Conservation (phyloP, 2,113 vertebrate species). For the Plectropomus leopardus region DNA sequence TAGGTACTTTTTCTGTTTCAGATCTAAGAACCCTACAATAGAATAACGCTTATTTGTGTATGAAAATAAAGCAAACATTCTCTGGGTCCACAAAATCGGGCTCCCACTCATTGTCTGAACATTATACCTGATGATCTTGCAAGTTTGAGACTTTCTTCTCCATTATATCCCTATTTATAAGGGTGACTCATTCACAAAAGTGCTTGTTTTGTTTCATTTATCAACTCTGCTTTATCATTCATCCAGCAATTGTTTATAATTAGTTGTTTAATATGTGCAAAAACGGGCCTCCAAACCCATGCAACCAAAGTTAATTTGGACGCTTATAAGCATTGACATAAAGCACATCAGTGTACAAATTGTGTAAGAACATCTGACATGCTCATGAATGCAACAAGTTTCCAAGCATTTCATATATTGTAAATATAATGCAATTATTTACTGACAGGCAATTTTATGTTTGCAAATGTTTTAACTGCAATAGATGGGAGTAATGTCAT, state of each 20-base stretch:
- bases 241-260: neutral
- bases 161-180: too few species aligned
- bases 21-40: too few species aligned
- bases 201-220: too few species aligned
- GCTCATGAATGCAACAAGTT: conserved; percentile 46
- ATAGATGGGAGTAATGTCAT: conserved; percentile 15
- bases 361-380: neutral
- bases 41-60: too few species aligned
- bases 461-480: neutral
- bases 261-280: neutral
- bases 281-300: neutral
- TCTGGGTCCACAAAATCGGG: too few species aligned
- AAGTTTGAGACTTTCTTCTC: too few species aligned
- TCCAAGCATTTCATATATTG: neutral
- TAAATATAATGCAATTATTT: neutral
- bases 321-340: neutral
- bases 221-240: too few species aligned
- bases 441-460: neutral
- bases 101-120: too few species aligned
- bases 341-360: neutral
- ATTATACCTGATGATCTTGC: too few species aligned
- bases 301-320: neutral
- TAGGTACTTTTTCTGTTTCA: too few species aligned
- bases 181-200: too few species aligned
- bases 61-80: too few species aligned